phyloP scores from a whole-genome alignment of 2,888 invertebrate species.

The Spicauda simplicius region DNA sequence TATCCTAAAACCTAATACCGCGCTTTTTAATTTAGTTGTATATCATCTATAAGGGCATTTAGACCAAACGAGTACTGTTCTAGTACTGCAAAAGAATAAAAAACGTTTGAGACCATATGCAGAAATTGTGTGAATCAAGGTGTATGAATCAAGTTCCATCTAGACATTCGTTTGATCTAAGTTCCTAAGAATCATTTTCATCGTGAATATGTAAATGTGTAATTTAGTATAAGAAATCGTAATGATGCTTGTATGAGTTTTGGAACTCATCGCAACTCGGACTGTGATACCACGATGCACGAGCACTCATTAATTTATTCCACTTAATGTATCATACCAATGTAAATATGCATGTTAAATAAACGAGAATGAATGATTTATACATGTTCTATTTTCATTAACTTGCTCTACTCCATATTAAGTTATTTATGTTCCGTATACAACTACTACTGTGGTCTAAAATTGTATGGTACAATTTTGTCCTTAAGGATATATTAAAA shows the following conservation, averaged over 20 bases:
- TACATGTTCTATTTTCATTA: not conserved
- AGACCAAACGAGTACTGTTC: not conserved
- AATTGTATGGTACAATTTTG: no score
- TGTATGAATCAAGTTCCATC: not conserved
- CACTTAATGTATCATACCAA: conserved; percentile 58
- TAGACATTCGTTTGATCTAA: not conserved
- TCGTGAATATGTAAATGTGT: conserved; percentile 15
- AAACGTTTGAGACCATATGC: not conserved
- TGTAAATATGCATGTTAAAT: conserved; percentile 70
- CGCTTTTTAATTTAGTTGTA: conserved; percentile 14
- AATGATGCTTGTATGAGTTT: conserved; percentile 23
- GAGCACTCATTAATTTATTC: conserved; percentile 66
- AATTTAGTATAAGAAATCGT: conserved; percentile 25
- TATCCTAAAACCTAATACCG: conserved; percentile 18
- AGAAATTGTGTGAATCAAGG: no score
- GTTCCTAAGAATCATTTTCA: conserved; percentile 10
- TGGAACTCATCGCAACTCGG: conserved; percentile 44
- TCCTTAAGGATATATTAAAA: no score
- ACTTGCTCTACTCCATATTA: not conserved
- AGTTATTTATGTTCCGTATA: not conserved
- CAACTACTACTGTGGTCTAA: no score
- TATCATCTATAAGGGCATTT: not conserved
- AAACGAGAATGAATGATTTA: conserved; percentile 58
- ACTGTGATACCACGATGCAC: conserved; percentile 77
- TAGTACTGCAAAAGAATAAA: not conserved